These are phyloP conservation scores for Pseudomyrmex flavicornis DNA, from an alignment of 1,140 invertebrate species.

Conservation along the genomic window DNA sequence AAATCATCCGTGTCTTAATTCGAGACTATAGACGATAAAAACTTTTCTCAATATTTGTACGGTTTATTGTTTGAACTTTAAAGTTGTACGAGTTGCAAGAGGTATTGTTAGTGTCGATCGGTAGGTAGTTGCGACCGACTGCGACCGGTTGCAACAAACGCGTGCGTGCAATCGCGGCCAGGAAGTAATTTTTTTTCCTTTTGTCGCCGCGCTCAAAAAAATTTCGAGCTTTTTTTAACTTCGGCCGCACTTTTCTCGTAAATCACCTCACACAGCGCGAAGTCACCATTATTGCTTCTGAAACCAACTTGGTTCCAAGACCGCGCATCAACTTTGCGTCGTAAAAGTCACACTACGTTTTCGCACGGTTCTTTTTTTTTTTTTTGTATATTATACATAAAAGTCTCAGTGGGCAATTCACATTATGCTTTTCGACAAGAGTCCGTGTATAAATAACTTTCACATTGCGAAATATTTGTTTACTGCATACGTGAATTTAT, in stretches of 20 bases:
- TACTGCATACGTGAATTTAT: background rate
- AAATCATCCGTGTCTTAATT: background rate
- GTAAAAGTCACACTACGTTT: conserved; percentile 38
- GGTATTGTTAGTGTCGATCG: no score
- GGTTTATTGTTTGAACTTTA: conserved; percentile 68
- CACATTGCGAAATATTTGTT: background rate
- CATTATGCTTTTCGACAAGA: conserved; percentile 9
- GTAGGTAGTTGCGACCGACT: no score
- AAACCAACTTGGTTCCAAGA: conserved; percentile 10
- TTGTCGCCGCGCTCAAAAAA: conserved; percentile 19
- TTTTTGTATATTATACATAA: background rate
- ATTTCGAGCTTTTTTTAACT: conserved; percentile 13
- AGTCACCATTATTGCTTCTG: conserved; percentile 45
- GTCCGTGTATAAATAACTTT: conserved; percentile 21
- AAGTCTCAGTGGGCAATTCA: background rate
- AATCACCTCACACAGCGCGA: conserved; percentile 5
- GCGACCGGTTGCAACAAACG: background rate
- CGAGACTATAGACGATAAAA: conserved; percentile 27
- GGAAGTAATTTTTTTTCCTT: conserved; percentile 32
- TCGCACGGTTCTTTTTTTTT: conserved; percentile 5
- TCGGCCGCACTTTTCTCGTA: conserved; percentile 1
- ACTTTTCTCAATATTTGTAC: conserved; percentile 58
- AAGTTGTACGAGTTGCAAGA: conserved; percentile 19
- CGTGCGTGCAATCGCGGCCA: background rate
- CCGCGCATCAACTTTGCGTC: conserved; percentile 14